Evolutionary conservation across 2,113 vertebrate species (phyloP).

Genomic region (Delphinapterus leucas): DNA sequence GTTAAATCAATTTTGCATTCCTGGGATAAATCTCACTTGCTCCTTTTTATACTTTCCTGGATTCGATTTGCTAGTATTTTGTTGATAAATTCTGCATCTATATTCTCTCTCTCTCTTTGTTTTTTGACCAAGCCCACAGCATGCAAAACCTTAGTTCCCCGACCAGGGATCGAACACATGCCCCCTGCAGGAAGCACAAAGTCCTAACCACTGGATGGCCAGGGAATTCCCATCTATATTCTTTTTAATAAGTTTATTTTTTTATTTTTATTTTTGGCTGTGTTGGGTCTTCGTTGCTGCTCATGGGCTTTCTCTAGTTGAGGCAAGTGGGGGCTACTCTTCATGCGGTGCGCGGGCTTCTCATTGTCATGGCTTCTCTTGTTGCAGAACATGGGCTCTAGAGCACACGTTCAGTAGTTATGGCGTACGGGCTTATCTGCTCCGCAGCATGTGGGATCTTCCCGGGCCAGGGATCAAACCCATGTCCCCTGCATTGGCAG

Average conservation of each 20-base stretch:
- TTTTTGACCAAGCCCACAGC: neutral
- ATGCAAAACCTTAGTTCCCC: neutral
- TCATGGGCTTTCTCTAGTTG: too few relatives aligned
- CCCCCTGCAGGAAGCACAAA: neutral
- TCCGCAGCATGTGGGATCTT: neutral
- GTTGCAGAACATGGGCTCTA: too few relatives aligned
- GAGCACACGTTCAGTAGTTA: too few relatives aligned
- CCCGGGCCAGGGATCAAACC: neutral
- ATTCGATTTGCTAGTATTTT: neutral
- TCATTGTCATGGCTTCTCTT: too few relatives aligned
- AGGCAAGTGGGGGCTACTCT: too few relatives aligned
- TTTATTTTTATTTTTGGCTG: too few relatives aligned
- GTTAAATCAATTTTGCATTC: neutral
- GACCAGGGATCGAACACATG: neutral
- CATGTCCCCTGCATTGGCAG: too few relatives aligned
- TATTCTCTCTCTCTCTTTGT: neutral
- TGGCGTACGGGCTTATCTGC: too few relatives aligned
- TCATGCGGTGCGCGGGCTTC: too few relatives aligned
- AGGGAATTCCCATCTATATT: too few relatives aligned
- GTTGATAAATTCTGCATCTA: neutral
- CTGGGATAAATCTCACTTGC: neutral
- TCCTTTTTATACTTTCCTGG: neutral
- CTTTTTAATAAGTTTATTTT: too few relatives aligned
- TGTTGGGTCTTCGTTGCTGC: too few relatives aligned
- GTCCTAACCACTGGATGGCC: accelerated